These are phyloP conservation scores for Alcedo quadribrachys DNA, from an alignment of 2,797 vertebrate genomes.

Conservation along the genomic window DNA sequence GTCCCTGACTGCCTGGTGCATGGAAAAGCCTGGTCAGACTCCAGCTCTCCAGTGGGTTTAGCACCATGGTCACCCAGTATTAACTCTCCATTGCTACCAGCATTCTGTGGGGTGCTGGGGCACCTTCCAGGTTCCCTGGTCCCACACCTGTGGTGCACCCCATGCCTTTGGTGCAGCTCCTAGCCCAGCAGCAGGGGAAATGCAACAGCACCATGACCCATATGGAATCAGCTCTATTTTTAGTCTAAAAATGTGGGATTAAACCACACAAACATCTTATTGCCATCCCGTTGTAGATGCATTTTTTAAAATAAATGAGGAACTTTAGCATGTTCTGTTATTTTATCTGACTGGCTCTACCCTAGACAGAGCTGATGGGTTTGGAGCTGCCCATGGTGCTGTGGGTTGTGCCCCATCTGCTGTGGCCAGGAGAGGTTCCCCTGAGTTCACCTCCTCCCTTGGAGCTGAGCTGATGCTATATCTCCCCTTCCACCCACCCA, in stretches of 20 bases:
- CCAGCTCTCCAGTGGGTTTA: neutral
- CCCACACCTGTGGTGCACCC: neutral
- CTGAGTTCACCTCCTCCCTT: rapidly evolving
- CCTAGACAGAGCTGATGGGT: neutral
- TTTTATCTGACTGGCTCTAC: neutral
- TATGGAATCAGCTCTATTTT: neutral
- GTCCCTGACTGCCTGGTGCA: too few species aligned
- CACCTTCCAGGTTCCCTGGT: neutral
- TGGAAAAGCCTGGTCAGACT: too few species aligned
- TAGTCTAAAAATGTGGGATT: neutral
- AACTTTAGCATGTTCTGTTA: rapidly evolving
- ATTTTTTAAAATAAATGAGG: neutral
- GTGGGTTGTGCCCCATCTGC: rapidly evolving
- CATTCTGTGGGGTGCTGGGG: rapidly evolving
- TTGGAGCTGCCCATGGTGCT: neutral
- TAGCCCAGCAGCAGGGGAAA: neutral
- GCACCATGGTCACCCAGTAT: neutral
- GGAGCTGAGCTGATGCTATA: neutral
- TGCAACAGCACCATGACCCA: rapidly evolving
- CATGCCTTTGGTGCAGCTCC: neutral
- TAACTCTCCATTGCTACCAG: neutral
- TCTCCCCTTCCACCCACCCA: neutral
- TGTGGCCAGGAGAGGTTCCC: neutral
- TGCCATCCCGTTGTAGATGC: rapidly evolving
- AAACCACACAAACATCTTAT: rapidly evolving